phyloP scores from a whole-genome alignment of 2,797 vertebrate species.

The Hozukius guyotensis region DNA sequence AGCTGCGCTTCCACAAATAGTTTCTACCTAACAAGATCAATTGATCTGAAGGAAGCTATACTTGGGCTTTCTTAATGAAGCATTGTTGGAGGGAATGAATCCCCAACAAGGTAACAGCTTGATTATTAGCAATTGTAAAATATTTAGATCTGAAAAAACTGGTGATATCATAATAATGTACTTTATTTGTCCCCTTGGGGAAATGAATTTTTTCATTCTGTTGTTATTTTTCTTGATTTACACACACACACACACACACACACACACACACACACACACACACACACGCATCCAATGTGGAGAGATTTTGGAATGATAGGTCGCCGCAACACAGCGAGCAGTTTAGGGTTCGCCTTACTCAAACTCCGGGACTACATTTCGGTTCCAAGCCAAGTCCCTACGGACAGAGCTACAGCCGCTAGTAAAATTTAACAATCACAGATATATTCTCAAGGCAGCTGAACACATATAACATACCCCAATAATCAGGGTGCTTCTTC shows the following conservation, averaged over 20 bases:
- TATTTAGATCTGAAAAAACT: not conserved
- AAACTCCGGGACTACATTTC: not conserved
- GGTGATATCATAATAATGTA: not conserved
- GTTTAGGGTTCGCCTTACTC: not conserved
- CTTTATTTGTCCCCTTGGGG: not conserved
- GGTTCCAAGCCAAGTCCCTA: not conserved
- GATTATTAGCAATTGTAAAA: slow-evolving; percentile 4
- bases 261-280: not conserved
- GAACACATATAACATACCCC: not conserved
- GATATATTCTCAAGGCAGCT: not conserved
- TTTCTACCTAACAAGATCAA: slow-evolving; percentile 60
- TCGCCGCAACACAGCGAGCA: not conserved
- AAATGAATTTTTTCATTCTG: not conserved
- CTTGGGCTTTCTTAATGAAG: slow-evolving; percentile 31
- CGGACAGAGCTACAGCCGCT: not conserved
- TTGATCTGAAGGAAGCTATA: slow-evolving; percentile 58
- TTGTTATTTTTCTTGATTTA: not conserved
- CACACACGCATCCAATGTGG: not conserved
- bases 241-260: not conserved
- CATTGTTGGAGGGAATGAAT: slow-evolving; percentile 40
- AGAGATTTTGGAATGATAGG: not conserved
- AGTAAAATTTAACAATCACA: not conserved
- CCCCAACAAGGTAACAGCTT: slow-evolving; percentile 17
- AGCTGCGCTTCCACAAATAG: slow-evolving; percentile 77
- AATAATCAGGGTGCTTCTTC: not conserved